Conservation (phyloP, 2,797 vertebrate species). For the Megaceryle alcyon region DNA sequence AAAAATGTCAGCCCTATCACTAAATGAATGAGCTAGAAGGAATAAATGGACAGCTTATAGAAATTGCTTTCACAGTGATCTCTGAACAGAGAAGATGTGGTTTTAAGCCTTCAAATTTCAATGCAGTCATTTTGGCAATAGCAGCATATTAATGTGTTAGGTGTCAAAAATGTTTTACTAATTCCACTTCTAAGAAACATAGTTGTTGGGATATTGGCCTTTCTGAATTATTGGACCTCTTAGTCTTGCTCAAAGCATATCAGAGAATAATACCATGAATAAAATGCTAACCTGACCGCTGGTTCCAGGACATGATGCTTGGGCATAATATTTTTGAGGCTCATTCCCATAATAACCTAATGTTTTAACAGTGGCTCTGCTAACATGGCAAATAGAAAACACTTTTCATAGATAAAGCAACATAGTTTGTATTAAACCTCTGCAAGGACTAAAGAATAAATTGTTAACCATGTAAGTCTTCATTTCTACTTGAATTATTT, state of each 20-base stretch:
- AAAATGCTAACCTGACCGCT: slow-evolving; percentile 57
- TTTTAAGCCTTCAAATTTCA: slow-evolving; percentile 56
- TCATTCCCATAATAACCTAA: slow-evolving; percentile 51
- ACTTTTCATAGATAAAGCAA: slow-evolving; percentile 56
- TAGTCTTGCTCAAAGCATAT: slow-evolving; percentile 20
- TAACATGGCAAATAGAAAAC: slow-evolving; percentile 54
- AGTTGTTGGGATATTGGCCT: slow-evolving; percentile 34
- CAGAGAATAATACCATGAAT: slow-evolving; percentile 14
- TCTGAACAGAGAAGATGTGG: slow-evolving; percentile 55
- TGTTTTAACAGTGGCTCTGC: slow-evolving; percentile 59
- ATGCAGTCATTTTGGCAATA: slow-evolving; percentile 4
- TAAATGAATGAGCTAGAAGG: slow-evolving; percentile 62
- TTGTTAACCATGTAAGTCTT: background rate
- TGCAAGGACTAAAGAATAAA: background rate
- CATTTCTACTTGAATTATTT: slow-evolving; percentile 62
- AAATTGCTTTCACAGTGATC: slow-evolving; percentile 63
- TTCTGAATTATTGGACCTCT: slow-evolving; percentile 65
- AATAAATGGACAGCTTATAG: slow-evolving; percentile 49
- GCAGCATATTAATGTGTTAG: slow-evolving; percentile 47
- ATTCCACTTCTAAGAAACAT: background rate
- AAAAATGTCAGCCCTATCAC: slow-evolving; percentile 1
- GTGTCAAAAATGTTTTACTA: slow-evolving; percentile 25
- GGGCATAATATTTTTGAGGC: slow-evolving; percentile 41
- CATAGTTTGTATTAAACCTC: slow-evolving; percentile 43
- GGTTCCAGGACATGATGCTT: slow-evolving; percentile 11